Conservation (phyloP, 2,113 vertebrate species). For the Podarcis cretensis region DNA sequence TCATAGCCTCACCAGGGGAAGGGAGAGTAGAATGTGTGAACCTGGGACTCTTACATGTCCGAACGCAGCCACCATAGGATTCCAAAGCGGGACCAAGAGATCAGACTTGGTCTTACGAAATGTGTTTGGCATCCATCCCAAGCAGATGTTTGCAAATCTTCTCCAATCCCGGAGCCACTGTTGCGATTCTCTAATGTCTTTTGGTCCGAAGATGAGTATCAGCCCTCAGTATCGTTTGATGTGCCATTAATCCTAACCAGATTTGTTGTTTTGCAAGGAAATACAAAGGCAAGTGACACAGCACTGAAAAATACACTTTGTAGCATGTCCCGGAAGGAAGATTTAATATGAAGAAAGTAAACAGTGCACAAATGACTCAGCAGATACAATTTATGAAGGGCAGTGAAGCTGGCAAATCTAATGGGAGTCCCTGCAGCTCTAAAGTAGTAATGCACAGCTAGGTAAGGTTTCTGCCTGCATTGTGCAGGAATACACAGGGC, state of each 20-base stretch:
- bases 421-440: neutral
- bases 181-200: neutral
- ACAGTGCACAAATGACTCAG: neutral
- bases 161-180: no score
- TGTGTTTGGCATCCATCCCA: neutral
- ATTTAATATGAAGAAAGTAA: neutral
- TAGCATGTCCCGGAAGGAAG: neutral
- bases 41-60: neutral
- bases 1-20: neutral
- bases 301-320: neutral
- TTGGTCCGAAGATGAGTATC: neutral
- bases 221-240: neutral
- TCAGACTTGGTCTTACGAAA: neutral
- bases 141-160: neutral
- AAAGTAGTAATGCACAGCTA: neutral
- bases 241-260: neutral
- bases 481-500: neutral
- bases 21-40: neutral
- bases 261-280: neutral
- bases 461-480: neutral
- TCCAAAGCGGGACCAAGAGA: neutral
- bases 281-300: neutral
- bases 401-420: neutral
- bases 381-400: neutral
- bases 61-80: neutral